phyloP scores from a whole-genome alignment of 2,888 invertebrate species.

The Heteropelma amictum region DNA sequence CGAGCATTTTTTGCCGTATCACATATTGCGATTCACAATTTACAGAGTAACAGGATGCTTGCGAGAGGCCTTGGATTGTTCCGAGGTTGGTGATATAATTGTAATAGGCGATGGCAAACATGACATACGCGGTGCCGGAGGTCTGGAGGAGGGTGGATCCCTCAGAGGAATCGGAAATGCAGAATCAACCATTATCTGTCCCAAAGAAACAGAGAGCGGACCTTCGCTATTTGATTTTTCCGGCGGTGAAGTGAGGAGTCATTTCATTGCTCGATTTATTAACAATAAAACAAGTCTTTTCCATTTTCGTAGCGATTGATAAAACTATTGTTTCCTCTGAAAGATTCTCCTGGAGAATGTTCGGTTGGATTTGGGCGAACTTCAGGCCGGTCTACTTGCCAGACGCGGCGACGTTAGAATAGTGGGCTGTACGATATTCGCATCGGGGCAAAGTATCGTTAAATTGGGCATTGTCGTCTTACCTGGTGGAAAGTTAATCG shows the following conservation, averaged over 20 bases:
- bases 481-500: constrained; percentile 75
- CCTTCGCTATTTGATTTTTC: constrained; percentile 79
- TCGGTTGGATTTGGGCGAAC: constrained; percentile 79
- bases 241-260: constrained; percentile 73
- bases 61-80: constrained; percentile 75
- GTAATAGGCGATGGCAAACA: constrained; percentile 79
- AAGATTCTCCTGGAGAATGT: constrained; percentile 79
- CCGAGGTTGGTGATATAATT: constrained; percentile 78
- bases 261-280: neutral
- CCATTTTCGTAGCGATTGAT: neutral
- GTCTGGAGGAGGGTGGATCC: constrained; percentile 79
- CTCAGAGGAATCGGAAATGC: constrained; percentile 71
- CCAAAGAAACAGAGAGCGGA: constrained; percentile 79
- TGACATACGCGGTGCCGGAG: constrained; percentile 78
- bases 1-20: too few relatives aligned
- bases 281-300: neutral
- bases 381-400: constrained; percentile 79
- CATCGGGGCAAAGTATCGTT: constrained; percentile 79
- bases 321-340: constrained; percentile 4
- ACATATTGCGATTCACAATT: neutral
- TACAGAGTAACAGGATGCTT: constrained; percentile 72
- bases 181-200: constrained; percentile 73
- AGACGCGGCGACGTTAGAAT: constrained; percentile 79
- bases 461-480: constrained; percentile 80
- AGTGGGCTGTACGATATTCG: constrained; percentile 79